phyloP scores from a whole-genome alignment of 2,797 vertebrate species.

The Typhlichthys subterraneus region DNA sequence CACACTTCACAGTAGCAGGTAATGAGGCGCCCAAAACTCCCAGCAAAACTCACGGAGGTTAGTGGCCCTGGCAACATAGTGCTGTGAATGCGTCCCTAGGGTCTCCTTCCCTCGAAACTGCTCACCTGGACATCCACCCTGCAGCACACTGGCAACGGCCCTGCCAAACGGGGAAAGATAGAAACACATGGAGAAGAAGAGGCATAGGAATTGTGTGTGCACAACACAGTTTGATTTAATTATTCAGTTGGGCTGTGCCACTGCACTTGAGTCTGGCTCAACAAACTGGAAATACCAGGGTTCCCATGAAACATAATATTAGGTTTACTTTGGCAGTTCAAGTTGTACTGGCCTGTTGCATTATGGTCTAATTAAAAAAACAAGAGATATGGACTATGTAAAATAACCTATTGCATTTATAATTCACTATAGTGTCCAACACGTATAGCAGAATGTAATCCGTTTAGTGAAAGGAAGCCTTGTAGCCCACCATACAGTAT shows the following conservation, averaged over 20 bases:
- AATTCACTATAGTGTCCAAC: too few relatives aligned
- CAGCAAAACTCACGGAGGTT: constrained; percentile 88
- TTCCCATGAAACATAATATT: constrained; percentile 2
- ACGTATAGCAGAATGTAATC: too few relatives aligned
- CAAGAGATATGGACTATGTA: too few relatives aligned
- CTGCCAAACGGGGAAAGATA: constrained; percentile 63
- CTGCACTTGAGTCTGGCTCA: constrained; percentile 29
- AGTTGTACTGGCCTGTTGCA: constrained; percentile 1
- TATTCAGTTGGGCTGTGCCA: constrained; percentile 40
- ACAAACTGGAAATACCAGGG: constrained; percentile 23
- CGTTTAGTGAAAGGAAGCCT: too few relatives aligned
- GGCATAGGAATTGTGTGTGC: constrained; percentile 26
- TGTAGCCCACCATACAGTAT: too few relatives aligned
- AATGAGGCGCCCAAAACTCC: constrained; percentile 18
- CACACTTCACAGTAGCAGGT: constrained; percentile 9
- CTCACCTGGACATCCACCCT: constrained; percentile 90
- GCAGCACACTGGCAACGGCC: constrained; percentile 95
- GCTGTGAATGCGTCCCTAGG: constrained; percentile 92
- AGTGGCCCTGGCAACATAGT: constrained; percentile 88
- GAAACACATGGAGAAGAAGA: not conserved
- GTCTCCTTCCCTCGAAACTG: constrained; percentile 92
- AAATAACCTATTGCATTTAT: too few relatives aligned
- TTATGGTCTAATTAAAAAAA: not conserved
- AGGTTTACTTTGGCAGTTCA: constrained; percentile 3
- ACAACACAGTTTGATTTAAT: constrained; percentile 47